A percentile compares a stretch with the other conserved stretches of the same genome.
phyloP scores from a whole-genome alignment of 2,888 invertebrate genomes.

The Tenthredo scrophulariae region DNA sequence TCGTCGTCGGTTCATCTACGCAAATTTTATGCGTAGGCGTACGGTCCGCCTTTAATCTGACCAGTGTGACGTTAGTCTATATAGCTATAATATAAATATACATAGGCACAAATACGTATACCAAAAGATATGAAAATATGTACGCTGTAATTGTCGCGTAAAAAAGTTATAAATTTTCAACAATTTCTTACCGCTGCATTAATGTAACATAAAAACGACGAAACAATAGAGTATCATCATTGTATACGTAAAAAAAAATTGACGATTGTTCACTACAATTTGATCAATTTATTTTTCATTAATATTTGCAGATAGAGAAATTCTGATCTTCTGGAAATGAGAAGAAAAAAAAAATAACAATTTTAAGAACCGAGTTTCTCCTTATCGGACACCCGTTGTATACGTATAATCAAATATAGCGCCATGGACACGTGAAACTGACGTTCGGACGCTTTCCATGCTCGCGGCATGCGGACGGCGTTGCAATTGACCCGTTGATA shows the following conservation, averaged over 20 bases:
- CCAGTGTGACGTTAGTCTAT: conserved; percentile 19
- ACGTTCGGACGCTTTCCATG: conserved; percentile 41
- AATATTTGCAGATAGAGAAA: neutral
- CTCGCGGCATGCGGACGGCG: conserved; percentile 2
- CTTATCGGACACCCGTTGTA: conserved; percentile 30
- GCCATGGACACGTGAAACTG: conserved; percentile 38
- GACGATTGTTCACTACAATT: neutral
- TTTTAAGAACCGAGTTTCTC: neutral
- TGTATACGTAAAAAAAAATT: neutral
- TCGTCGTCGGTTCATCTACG: conserved; percentile 45
- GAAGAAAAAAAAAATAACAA: neutral
- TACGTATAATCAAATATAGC: conserved; percentile 1
- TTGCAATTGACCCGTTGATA: conserved; percentile 7
- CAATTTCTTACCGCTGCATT: neutral
- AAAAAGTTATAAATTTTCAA: neutral
- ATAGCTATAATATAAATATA: neutral
- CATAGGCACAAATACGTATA: too few species aligned
- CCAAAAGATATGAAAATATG: neutral
- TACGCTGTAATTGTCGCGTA: too few species aligned
- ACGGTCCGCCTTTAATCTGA: conserved; percentile 39
- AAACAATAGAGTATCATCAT: neutral
- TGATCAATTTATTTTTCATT: neutral
- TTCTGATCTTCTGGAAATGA: neutral
- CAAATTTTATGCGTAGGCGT: conserved; percentile 51
- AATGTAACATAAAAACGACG: neutral